phyloP scores from a whole-genome alignment of 2,888 invertebrate species.

The Ypsolopha sequella region DNA sequence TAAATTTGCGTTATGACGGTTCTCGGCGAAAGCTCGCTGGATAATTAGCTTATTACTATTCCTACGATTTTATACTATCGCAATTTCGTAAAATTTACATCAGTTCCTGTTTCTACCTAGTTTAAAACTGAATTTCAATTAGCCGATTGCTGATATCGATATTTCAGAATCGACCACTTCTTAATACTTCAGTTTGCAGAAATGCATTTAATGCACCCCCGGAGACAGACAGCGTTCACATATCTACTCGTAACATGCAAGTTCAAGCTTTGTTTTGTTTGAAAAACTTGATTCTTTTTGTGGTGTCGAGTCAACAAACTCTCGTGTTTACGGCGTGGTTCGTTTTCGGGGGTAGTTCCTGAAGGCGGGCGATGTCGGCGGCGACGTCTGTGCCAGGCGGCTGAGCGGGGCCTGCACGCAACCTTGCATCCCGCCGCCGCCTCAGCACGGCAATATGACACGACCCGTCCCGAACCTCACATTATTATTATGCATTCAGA shows the following conservation, averaged over 20 bases:
- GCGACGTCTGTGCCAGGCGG: constrained; percentile 69
- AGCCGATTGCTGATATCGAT: no score
- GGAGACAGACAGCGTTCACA: no score
- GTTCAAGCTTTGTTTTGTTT: background rate
- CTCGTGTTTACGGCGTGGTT: constrained; percentile 19
- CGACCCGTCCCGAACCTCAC: no score
- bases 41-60: constrained; percentile 70
- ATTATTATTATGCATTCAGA: no score
- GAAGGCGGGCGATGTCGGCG: constrained; percentile 23
- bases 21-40: constrained; percentile 57
- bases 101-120: background rate
- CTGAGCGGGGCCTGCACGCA: constrained; percentile 49
- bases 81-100: background rate
- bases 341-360: constrained; percentile 50
- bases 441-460: background rate
- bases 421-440: constrained; percentile 17
- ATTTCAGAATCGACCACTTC: no score
- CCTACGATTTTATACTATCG: constrained; percentile 11
- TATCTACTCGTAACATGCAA: no score
- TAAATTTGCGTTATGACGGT: constrained; percentile 64
- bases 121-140: no score
- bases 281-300: background rate
- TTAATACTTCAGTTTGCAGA: no score
- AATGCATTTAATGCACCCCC: no score
- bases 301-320: constrained; percentile 5